Evolutionary conservation across 2,113 vertebrate genomes (phyloP), one percentile per base, ranked within the genome.

Genomic region (Hippopotamus amphibius): DNA sequence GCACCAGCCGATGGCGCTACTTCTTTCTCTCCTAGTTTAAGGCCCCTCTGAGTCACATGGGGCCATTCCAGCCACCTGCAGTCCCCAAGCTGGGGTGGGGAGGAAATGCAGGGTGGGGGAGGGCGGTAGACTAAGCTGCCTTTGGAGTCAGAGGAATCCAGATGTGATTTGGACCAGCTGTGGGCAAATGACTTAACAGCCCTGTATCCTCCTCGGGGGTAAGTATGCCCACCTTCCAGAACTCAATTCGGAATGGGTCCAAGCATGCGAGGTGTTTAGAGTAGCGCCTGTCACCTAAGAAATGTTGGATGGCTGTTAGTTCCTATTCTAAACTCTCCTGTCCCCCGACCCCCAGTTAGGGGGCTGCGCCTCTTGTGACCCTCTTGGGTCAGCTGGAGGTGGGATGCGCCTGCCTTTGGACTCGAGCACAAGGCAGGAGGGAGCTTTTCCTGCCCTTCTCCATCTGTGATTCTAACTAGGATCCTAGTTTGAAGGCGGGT

Each of bases 1-100:
- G 65, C 50, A 92, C 93, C 88, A 74, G 80, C 50, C n/a, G 80
- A 76, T 65, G 95, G 88, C 6, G 3, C 88, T 46, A 30, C 97
- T 61, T 87, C 88, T 81, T 92, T 57, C 16, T 5, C 33, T 37
- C 65, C 74, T 30, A 24, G 33, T 26, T 13, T 41, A 65, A 84
- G 50, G 80, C 24, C 79, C 13, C 9, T 37, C 46, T 72, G 79
- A 94, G 90, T 94, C 93, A 65, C 8, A 59, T 8, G 0, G 6
- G 6, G 50, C 10, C 28, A 12, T 43, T 33, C 48, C 76, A 85
- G 88, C 81, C 95, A 90, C 84, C 84, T 90, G 90, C 46, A 33
- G 59, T 33, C 19, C 74, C 53, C 50, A 30, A 2, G 19, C 37
- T 28, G 15, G 7, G 33, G 17, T 24, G 59, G 21, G 81, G 57